A percentile compares a stretch with the other conserved stretches of the same genome.
phyloP scores from a whole-genome alignment of 2,113 vertebrate genomes.

The Monopterus albus region DNA sequence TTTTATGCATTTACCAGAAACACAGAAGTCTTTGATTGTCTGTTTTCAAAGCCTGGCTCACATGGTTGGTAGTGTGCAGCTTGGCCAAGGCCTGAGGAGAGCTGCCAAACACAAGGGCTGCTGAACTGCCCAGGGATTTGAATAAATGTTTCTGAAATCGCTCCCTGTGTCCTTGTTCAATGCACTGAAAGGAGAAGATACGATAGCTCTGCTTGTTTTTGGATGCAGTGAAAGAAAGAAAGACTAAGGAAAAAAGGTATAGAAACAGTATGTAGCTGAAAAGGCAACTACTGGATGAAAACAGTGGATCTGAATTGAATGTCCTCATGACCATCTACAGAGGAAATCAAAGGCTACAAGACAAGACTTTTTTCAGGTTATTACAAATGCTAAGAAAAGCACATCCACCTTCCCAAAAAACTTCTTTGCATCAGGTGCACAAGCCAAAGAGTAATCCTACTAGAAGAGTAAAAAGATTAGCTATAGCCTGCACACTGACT shows the following conservation, averaged over 20 bases:
- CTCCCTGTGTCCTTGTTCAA: conserved; percentile 24
- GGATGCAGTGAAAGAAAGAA: not conserved
- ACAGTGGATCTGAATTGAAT: no score
- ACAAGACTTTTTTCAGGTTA: no score
- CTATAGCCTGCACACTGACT: no score
- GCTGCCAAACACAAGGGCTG: conserved; percentile 25
- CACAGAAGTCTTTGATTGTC: conserved; percentile 43
- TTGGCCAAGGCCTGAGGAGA: conserved; percentile 36
- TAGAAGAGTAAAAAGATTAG: no score
- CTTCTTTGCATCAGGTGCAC: no score
- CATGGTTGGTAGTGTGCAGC: not conserved
- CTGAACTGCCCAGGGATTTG: conserved; percentile 23
- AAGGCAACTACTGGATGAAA: conserved; percentile 8
- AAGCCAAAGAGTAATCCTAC: no score
- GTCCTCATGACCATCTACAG: no score
- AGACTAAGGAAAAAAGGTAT: not conserved
- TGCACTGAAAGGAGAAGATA: conserved; percentile 32
- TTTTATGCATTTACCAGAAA: conserved; percentile 52
- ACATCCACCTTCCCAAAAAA: no score
- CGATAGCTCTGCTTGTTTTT: conserved; percentile 7
- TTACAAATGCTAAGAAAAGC: no score
- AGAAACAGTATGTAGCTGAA: conserved; percentile 13
- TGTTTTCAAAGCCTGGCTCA: conserved; percentile 31
- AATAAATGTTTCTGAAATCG: conserved; percentile 41
- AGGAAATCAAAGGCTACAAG: no score